Base-by-base conservation (phyloP, 2,888 invertebrate species). In the Perizoma flavofasciatum region DNA sequence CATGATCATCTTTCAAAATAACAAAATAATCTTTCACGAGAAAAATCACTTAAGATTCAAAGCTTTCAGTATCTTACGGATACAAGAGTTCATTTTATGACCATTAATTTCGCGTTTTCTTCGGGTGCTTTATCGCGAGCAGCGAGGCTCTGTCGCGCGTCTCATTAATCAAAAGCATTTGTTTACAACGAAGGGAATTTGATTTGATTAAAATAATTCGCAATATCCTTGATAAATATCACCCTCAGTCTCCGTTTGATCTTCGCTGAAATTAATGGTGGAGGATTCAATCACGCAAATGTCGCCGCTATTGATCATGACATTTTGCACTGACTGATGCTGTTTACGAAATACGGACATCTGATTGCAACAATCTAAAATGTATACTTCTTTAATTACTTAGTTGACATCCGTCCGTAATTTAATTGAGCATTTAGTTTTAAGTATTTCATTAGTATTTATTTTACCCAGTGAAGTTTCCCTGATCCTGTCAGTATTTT, bases 211-310 rank as follows among this genome's bases (percentile, higher is more conserved):
- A 91, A 92, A 92, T 92, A 92, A 91, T 92, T 89, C 90, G 90
- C 91, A 92, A 92, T 91, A 92, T 92, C 92, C 90, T 91, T 92
- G 91, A 91, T 92, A 92, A 91, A 91, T 92, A 92, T 91, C 91
- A 91, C 92, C 91, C 91, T 88, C 90, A 83, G 84, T 90, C 90
- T 90, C 78, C 90, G 92, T 92, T 92, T 92, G 92, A 92, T 92
- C 92, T 89, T 88, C 82, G 75, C 77, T 83, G 79, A 89, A 92
- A 92, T 91, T 92, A 91, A 91, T 92, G 92, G 89, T 86, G 75
- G 87, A 88, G 88, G 84, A 91, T 92, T 91, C 91, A 90, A 92
- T 91, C 91, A 90, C 85, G 86, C 83, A 85, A 89, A 86, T 83
- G 88, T 82, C 85, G 80, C 78, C 74, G 72, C 67, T 74, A 74